Evolutionary conservation across 2,797 vertebrate genomes (phyloP), one percentile per base, ranked within the genome.

Genomic region (Acrocephalus scirpaceus): DNA sequence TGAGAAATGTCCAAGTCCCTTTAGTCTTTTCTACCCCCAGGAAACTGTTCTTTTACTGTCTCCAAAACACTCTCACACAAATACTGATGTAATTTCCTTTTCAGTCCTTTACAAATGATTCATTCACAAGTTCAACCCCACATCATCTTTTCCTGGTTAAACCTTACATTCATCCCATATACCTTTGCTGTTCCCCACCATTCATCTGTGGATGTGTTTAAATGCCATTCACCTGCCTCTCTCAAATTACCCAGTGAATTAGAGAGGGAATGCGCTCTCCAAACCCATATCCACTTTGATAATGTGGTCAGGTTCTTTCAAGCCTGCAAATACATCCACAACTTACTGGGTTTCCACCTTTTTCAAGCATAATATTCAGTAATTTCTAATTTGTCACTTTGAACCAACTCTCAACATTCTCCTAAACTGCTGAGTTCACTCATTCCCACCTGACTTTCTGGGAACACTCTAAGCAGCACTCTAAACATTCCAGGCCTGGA

Each of bases 161-260:
- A 26, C 0, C 2, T n/a, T 15, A 34, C 40, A 15, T 36, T 73
- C n/a, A 36, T 22, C n/a, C 26, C 10, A 4, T 7, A 26, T 2
- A 25, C 13, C 51, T 62, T 40, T 16, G 13, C 56, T 50, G 23
- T 3, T 51, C 51, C 51, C 45, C 14, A 23, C 11, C 26, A 32
- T 5, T 45, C 61, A 48, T 29, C 47, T 30, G n/a, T 22, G 61
- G n/a, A 20, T 1, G 4, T 2, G 2, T 50, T 86, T 58, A 6
- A 73, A 58, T 45, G 42, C 47, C 53, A 19, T 30, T 23, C 5
- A 23, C 9, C 40, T 48, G n/a, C 6, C 18, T 27, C 23, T 50
- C 71, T 47, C 26, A 12, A 29, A 44, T 11, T 76, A 13, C 54
- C n/a, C 40, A 51, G 30, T 36, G 45, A 81, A 26, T 10, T 2